These are phyloP conservation scores for Dinothrombium tinctorium DNA, from an alignment of 1,140 invertebrate species.

Conservation along the genomic window DNA sequence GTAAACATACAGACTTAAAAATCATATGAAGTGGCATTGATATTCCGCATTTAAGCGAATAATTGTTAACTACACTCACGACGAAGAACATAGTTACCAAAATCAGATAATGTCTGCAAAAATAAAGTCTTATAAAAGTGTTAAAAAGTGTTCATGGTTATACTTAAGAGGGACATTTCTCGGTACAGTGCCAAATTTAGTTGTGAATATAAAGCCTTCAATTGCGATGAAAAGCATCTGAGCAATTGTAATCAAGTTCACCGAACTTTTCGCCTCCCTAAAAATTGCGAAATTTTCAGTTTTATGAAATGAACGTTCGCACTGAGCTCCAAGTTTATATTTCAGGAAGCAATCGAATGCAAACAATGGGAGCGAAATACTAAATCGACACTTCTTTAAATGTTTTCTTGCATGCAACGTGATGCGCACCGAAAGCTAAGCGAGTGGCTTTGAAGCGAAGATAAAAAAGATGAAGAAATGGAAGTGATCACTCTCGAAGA, in stretches of 20 bases:
- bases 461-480: no score
- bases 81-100: constrained; percentile 77
- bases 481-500: no score
- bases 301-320: not conserved
- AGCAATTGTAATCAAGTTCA: constrained; percentile 75
- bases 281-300: not conserved
- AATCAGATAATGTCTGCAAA: constrained; percentile 48
- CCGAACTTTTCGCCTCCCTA: constrained; percentile 40
- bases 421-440: no score
- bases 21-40: constrained; percentile 97
- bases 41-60: constrained; percentile 87
- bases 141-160: constrained; percentile 5
- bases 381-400: no score
- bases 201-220: constrained; percentile 71
- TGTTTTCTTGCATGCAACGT: no score
- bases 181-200: constrained; percentile 54
- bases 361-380: no score
- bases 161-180: constrained; percentile 30
- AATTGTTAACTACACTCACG: constrained; percentile 80
- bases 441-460: no score
- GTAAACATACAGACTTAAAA: constrained; percentile 59
- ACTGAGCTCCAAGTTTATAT: not conserved
- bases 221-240: constrained; percentile 76
- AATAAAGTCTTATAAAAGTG: constrained; percentile 10
- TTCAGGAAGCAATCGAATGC: not conserved